Percentiles rank a stretch among this genome's conserved stretches.
Conservation (phyloP, 2,888 invertebrate genomes). For the Leptarthrus brevirostris region DNA sequence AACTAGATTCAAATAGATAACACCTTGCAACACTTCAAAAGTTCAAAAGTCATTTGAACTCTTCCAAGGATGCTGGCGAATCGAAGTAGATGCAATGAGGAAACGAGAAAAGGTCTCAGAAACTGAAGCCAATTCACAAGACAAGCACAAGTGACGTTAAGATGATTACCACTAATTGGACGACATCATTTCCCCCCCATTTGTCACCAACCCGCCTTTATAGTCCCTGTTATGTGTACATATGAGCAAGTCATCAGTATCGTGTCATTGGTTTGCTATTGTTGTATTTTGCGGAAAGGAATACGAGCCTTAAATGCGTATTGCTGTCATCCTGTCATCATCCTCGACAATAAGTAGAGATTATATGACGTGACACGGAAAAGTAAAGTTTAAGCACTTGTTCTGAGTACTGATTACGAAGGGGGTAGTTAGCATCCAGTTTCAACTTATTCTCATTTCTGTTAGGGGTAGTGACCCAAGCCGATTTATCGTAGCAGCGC, state of each 20-base stretch:
- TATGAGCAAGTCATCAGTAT: conserved; percentile 24
- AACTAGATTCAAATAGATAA: too few species aligned
- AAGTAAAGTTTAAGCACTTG: conserved; percentile 38
- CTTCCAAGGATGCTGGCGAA: background rate
- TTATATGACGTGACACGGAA: conserved; percentile 35
- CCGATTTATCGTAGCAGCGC: background rate
- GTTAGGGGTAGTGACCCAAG: background rate
- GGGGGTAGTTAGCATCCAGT: conserved; percentile 6
- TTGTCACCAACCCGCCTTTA: background rate
- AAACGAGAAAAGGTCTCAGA: conserved; percentile 25
- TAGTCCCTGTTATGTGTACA: background rate
- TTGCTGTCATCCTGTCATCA: conserved; percentile 47
- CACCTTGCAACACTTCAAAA: too few species aligned
- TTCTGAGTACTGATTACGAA: conserved; percentile 23
- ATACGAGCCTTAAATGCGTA: conserved; percentile 43
- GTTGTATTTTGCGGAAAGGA: conserved; percentile 40
- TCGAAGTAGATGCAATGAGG: background rate
- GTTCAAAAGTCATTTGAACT: too few species aligned
- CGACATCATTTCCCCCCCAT: conserved; percentile 49
- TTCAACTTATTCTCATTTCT: background rate
- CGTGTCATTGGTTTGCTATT: conserved; percentile 19
- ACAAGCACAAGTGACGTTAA: conserved; percentile 55
- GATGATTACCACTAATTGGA: conserved; percentile 56
- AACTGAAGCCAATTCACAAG: conserved; percentile 3
- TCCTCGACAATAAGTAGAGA: conserved; percentile 12